phyloP scores from a whole-genome alignment of 2,797 vertebrate species.

The Rhabdophis nuchalis region DNA sequence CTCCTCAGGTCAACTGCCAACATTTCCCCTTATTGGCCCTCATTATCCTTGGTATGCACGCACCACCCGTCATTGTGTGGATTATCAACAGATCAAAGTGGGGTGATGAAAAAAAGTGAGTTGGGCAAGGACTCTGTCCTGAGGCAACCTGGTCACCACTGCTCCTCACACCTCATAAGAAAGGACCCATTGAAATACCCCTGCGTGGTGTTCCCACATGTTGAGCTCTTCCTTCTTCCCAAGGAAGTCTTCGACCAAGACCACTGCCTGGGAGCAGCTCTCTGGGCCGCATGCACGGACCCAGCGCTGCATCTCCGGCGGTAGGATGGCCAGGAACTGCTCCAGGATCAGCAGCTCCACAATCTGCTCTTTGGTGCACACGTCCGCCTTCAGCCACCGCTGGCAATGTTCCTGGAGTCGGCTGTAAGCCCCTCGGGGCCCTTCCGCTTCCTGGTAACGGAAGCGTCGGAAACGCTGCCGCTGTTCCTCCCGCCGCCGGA shows the following conservation, averaged over 20 bases:
- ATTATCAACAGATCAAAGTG: background rate
- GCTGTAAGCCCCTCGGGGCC: background rate
- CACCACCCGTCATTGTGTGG: background rate
- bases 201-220: background rate
- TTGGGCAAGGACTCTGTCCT: background rate
- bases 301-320: background rate
- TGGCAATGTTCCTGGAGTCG: background rate
- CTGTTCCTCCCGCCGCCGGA: background rate
- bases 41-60: background rate
- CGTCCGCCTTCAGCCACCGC: background rate
- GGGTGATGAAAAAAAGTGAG: background rate
- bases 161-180: too few species aligned
- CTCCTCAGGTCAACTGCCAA: background rate
- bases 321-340: constrained; percentile 7
- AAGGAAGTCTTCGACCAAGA: background rate
- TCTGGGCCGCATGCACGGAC: background rate
- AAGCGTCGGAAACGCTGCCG: background rate
- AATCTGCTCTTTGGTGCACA: background rate
- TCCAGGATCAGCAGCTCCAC: constrained; percentile 1
- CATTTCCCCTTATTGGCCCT: background rate
- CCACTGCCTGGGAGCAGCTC: constrained; percentile 1
- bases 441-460: background rate
- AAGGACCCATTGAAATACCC: background rate
- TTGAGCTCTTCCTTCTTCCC: background rate
- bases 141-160: background rate